Conservation (phyloP, 1,140 invertebrate genomes). For the Caligus rogercresseyi region DNA sequence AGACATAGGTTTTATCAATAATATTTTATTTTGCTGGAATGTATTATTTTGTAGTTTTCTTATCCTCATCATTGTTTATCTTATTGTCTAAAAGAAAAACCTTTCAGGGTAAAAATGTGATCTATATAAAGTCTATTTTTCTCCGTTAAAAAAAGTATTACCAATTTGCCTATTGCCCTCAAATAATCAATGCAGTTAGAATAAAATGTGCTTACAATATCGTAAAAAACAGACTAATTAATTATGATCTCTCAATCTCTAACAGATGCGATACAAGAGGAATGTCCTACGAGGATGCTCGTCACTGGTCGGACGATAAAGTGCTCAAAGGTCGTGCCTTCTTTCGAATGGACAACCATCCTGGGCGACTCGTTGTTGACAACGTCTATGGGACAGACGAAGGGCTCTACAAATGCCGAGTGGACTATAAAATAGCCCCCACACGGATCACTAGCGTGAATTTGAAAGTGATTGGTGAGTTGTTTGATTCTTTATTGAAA, state of each 20-base stretch:
- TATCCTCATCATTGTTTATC: no score
- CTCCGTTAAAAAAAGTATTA: no score
- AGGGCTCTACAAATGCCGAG: constrained; percentile 28
- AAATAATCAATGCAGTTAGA: no score
- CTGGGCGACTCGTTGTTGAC: constrained; percentile 23
- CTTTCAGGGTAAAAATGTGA: no score
- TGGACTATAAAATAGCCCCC: constrained; percentile 27
- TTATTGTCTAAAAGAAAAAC: no score
- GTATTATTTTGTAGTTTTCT: no score
- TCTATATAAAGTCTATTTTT: no score
- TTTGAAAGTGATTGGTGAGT: constrained; percentile 27
- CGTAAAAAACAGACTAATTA: no score
- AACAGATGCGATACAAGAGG: constrained; percentile 21
- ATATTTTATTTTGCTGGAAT: no score
- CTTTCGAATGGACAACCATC: constrained; percentile 20
- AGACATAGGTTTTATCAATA: no score
- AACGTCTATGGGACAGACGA: constrained; percentile 30
- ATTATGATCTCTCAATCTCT: not conserved
- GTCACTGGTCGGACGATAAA: constrained; percentile 21
- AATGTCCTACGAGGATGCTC: constrained; percentile 11
- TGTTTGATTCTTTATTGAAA: not conserved
- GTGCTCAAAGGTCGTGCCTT: constrained; percentile 21
- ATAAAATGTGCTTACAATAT: no score
- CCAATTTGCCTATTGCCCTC: no score
- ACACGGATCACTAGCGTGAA: constrained; percentile 27